phyloP scores from a whole-genome alignment of 2,797 vertebrate genomes.

The Thamnophis elegans region DNA sequence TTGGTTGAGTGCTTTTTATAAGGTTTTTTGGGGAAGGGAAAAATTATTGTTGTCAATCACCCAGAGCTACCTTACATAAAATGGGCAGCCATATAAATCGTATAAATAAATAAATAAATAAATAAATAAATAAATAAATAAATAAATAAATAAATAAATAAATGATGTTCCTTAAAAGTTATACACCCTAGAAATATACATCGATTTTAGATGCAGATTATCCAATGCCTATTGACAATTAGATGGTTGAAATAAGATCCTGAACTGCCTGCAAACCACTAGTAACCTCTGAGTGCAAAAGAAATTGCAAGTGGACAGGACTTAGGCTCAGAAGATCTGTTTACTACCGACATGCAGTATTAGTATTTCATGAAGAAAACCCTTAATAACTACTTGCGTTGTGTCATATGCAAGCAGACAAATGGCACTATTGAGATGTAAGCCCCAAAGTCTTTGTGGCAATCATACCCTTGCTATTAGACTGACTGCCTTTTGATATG shows the following conservation, averaged over 20 bases:
- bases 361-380: not conserved
- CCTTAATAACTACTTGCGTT: not conserved
- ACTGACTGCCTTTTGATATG: not conserved
- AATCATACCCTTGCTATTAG: not conserved
- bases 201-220: not conserved
- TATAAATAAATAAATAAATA: not conserved
- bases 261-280: not conserved
- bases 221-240: not conserved
- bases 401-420: not conserved
- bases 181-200: not conserved
- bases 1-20: not conserved
- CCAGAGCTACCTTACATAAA: not conserved
- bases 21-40: not conserved
- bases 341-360: not conserved
- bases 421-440: not conserved
- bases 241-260: not conserved
- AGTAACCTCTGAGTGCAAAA: not conserved
- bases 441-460: not conserved
- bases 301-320: not conserved
- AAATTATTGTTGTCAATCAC: not conserved
- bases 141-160: too few relatives aligned
- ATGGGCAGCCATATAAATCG: not conserved
- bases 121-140: not conserved
- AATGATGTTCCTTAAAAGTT: not conserved
- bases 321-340: not conserved